phyloP scores from a whole-genome alignment of 2,888 invertebrate species.

The Melieria crassipennis region DNA sequence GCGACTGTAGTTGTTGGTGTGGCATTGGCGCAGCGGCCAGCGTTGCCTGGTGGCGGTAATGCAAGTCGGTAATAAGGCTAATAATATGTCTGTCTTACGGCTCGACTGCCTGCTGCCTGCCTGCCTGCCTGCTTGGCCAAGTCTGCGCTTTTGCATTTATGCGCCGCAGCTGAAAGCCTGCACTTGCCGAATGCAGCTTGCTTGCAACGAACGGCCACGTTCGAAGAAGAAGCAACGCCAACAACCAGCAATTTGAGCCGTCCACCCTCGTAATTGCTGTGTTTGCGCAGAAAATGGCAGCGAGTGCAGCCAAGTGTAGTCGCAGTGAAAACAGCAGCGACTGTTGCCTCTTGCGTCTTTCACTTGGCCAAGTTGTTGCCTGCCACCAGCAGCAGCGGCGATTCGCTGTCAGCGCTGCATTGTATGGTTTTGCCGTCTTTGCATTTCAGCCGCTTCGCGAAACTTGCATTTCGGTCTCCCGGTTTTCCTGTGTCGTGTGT shows the following conservation, averaged over 20 bases:
- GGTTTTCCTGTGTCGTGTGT: too few species aligned
- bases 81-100: constrained; percentile 25
- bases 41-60: constrained; percentile 1
- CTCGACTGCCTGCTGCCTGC: constrained; percentile 7
- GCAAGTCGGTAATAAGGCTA: constrained; percentile 24
- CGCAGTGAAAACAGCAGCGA: neutral
- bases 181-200: neutral
- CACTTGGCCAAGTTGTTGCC: too few species aligned
- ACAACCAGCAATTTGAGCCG: constrained; percentile 41
- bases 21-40: constrained; percentile 33
- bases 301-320: neutral
- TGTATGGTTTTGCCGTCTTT: too few species aligned
- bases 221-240: constrained; percentile 18
- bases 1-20: constrained; percentile 8
- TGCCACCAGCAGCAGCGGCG: too few species aligned
- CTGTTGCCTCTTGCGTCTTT: too few species aligned
- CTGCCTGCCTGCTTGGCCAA: neutral
- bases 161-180: constrained; percentile 11
- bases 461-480: too few species aligned
- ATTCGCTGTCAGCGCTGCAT: too few species aligned
- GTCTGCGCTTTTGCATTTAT: constrained; percentile 8
- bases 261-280: constrained; percentile 44
- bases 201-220: constrained; percentile 21
- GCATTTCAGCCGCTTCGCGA: too few species aligned
- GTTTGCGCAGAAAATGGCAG: constrained; percentile 18